These are phyloP conservation scores for Microcebus murinus DNA, from an alignment of 2,113 vertebrate genomes.

Conservation along the genomic window DNA sequence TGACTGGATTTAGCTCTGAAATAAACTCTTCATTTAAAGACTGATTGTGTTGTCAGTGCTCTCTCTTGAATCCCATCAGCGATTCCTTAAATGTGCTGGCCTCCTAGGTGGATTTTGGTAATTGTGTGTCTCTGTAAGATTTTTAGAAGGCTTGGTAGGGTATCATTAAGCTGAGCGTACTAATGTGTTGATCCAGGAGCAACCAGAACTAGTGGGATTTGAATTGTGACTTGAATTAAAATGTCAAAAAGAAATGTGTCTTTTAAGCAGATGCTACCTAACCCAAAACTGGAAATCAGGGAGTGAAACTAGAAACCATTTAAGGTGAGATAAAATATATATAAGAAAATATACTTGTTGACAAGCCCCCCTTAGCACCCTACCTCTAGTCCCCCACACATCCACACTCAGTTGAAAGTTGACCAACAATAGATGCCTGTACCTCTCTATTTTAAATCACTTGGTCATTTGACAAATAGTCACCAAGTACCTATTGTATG, in stretches of 20 bases:
- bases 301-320: background rate
- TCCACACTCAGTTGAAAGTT: background rate
- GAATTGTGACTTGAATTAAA: conserved; percentile 53
- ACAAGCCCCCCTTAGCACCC: background rate
- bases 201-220: conserved; percentile 44
- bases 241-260: conserved; percentile 20
- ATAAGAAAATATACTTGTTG: background rate
- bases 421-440: background rate
- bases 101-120: conserved; percentile 63
- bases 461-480: background rate
- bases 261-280: conserved; percentile 17
- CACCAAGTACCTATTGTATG: background rate
- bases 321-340: background rate
- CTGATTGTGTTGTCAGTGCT: conserved; percentile 57
- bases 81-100: conserved; percentile 63
- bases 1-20: conserved; percentile 55
- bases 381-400: background rate
- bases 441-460: background rate
- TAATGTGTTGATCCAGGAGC: conserved; percentile 60
- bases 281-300: conserved; percentile 35
- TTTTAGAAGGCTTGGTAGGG: conserved; percentile 23
- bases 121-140: conserved; percentile 59
- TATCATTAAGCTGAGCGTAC: conserved; percentile 64
- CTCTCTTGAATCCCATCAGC: conserved; percentile 65
- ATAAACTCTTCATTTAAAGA: conserved; percentile 53